Base-by-base conservation (phyloP, 2,797 vertebrate species). In the Gephyroberyx darwinii region DNA sequence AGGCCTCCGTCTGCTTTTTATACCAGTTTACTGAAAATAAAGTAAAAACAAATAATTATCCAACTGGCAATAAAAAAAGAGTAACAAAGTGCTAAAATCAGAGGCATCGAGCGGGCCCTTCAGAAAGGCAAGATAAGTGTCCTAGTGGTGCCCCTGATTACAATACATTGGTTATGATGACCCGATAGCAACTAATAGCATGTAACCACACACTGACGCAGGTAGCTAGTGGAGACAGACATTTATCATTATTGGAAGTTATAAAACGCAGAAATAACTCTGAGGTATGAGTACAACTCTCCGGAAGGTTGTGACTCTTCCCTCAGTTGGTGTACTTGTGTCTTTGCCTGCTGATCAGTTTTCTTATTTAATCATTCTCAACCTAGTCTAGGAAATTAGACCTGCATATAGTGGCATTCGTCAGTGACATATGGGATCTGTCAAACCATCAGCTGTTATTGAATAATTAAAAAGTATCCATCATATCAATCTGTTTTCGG, bases 1-100 rank as follows among this genome's bases (percentile, higher is more conserved):
- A 84, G 83, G 51, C 59, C 75, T 47, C 16, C 66, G 72, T 77
- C 66, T 85, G 86, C 61, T 69, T 89, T 88, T 87, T 88, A 80
- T 80, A 71, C 4, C 33, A 69, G 48, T 58, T 8, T 6, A 17
- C 52, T 30, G 52, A 30, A 26, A 52, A 1, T 52, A 14, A 45
- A 16, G 43, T 16, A 45, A 26, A 26, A 26, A 45, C 13, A 17
- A 3, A 10, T 20, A 55, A n/a, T 17, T 16, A 17, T 43, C 1
- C 31, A 56, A 2, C 3, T 50, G 10, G 54, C 20, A 20, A 51
- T 33, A 35, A 54, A 59, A 54, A 59, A 30, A 55, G n/a, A 41
- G 0, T 16, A n/a, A 57, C 9, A 45, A 45, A 16, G 2, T 45
- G 14, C 5, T 5, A 52, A 1, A 5, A 14, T 45, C 14, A 14